A percentile compares a stretch with the other conserved stretches of the same genome.
phyloP scores from a whole-genome alignment of 2,113 vertebrate species.

The Labrus mixtus region DNA sequence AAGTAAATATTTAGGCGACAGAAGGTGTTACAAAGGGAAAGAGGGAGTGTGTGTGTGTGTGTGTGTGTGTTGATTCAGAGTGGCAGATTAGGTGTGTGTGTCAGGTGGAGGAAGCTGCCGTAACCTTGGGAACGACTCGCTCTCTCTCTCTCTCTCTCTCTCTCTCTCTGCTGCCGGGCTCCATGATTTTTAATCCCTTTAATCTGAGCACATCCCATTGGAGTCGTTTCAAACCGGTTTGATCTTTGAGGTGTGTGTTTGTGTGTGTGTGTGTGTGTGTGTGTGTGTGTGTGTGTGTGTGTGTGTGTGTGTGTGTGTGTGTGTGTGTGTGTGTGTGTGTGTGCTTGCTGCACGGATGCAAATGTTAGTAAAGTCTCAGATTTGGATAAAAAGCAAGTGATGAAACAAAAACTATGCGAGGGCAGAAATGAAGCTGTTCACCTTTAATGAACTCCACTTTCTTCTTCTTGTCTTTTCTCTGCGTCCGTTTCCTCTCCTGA shows the following conservation, averaged over 20 bases:
- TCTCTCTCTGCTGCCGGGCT: conserved; percentile 49
- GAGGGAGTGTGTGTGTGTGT: not conserved
- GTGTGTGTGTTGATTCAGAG: conserved; percentile 17
- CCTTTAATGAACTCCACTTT: conserved; percentile 8
- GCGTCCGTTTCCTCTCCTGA: conserved; percentile 8
- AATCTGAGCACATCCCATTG: conserved; percentile 65
- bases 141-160: conserved; percentile 1
- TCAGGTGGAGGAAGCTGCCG: conserved; percentile 53
- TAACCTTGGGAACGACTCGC: conserved; percentile 66
- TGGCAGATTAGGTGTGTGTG: conserved; percentile 55
- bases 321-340: not conserved
- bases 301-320: not conserved
- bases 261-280: not conserved
- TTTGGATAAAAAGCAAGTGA: conserved; percentile 37
- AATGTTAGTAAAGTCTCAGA: conserved; percentile 44
- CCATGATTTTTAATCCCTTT: conserved; percentile 74
- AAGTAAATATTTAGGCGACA: not conserved
- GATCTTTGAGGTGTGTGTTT: conserved; percentile 14
- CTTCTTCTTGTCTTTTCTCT: conserved; percentile 3
- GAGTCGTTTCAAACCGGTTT: conserved; percentile 60
- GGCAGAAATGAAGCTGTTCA: conserved; percentile 48
- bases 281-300: not conserved
- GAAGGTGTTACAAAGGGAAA: conserved; percentile 1
- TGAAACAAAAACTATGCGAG: not conserved
- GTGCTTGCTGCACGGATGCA: conserved; percentile 15